Base-by-base conservation (phyloP, 2,113 vertebrate genomes). In the Larimichthys crocea region DNA sequence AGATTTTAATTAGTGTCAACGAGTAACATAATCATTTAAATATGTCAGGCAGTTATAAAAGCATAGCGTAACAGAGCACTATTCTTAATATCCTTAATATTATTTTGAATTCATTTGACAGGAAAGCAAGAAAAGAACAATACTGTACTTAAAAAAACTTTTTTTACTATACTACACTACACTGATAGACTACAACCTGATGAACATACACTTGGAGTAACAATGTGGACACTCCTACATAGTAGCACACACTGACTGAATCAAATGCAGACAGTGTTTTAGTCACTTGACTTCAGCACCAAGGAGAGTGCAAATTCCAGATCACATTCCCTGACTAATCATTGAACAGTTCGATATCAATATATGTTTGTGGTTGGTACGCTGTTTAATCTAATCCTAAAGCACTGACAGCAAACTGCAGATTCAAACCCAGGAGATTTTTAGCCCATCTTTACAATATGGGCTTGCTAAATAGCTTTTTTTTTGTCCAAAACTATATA, bases 241-340 rank as follows among this genome's bases (percentile, higher is more conserved):
- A 46, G 22, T 10, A 11, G 31, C 40, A 29, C 31, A 29, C 20
- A 24, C n/a, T 24, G 14, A 19, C 26, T 29, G 19, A 19, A 35
- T 29, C 2, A n/a, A 15, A 44, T 12, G 9, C 26, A 46, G 15
- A 15, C 17, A 26, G 46, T 15, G 6, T 2, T 35, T 49, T 52
- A 49, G 52, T 22, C 5, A 60, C 44, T 49, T 76, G 31, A 75
- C 49, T 42, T 64, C 49, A 64, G 49, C 60, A 74, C 59, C 72
- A 64, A 12, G 16, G 48, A 74, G 14, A 15, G 8, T 1, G 7
- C 61, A 65, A 11, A 3, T 10, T 46, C 1, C 20, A 42, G 48
- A 12, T 16, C 59, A 50, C 3, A 11, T 29, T 71, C 5, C 14
- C 16, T 29, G 2, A 19, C 5, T 35, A 20, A 42, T 56, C 31